phyloP scores from a whole-genome alignment of 1,140 invertebrate species.

The Gonatopus flavifemur region DNA sequence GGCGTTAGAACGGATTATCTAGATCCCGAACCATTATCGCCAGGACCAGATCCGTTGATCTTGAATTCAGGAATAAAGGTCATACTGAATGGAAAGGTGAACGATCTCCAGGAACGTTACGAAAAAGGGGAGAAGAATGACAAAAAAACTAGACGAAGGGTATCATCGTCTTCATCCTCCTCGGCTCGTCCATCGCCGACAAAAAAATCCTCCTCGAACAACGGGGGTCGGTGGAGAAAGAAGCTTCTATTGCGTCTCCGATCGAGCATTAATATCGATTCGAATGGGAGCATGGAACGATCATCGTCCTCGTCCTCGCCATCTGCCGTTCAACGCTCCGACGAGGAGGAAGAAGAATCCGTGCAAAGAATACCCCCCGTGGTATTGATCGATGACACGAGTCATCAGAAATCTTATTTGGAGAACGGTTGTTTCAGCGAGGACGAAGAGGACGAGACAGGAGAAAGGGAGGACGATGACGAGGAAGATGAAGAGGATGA shows the following conservation, averaged over 20 bases:
- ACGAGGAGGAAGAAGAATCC: slow-evolving; percentile 5
- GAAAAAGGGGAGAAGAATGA: background rate
- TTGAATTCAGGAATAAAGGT: slow-evolving; percentile 18
- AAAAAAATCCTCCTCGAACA: slow-evolving; percentile 27
- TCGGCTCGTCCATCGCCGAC: slow-evolving; percentile 6
- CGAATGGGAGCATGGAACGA: slow-evolving; percentile 27
- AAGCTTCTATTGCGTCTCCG: slow-evolving; percentile 43
- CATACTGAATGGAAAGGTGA: slow-evolving; percentile 1
- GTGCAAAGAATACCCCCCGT: too few relatives aligned
- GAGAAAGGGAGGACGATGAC: slow-evolving; percentile 27
- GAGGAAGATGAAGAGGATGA: slow-evolving; percentile 24
- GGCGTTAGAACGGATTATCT: slow-evolving; percentile 49
- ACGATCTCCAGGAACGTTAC: background rate
- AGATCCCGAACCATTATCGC: slow-evolving; percentile 46
- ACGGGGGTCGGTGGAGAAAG: slow-evolving; percentile 34
- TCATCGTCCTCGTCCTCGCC: slow-evolving; percentile 39
- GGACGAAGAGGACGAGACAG: slow-evolving; percentile 20
- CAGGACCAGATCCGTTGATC: slow-evolving; percentile 37
- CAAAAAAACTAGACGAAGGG: background rate
- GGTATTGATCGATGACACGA: slow-evolving; percentile 19
- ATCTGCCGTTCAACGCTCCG: slow-evolving; percentile 33
- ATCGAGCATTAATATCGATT: slow-evolving; percentile 39
- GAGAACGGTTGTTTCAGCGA: slow-evolving; percentile 47
- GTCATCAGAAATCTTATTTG: slow-evolving; percentile 19
- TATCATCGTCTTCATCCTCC: too few relatives aligned